Evolutionary conservation across 2,113 vertebrate genomes (phyloP), one percentile per base, ranked within the genome.

Genomic region (Elephas maximus): DNA sequence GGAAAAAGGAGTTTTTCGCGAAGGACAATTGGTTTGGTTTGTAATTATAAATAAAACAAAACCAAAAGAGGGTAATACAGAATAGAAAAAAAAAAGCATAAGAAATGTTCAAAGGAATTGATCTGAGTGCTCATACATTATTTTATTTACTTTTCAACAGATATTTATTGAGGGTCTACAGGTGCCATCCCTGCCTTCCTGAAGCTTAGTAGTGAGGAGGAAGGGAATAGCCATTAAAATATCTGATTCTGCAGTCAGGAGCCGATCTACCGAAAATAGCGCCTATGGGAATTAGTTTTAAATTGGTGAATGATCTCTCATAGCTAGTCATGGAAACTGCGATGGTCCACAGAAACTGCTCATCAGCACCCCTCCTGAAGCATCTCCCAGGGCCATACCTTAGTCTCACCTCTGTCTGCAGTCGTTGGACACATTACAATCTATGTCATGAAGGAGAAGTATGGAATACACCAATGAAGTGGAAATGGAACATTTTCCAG

Each of bases 401-500:
- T 57, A 57, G 53, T 57, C 15, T 1, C 53, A 17, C 11, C 53
- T 57, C 15, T 57, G 53, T 57, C 14, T 57, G 53, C 53, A 57
- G 60, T 62, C 60, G 23, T 62, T 23, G 21, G 60, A 62, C 60
- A 62, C n/a, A 73, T 73, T n/a, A 73, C 57, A 18, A 67, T 63
- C 11, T 45, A 15, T 41, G n/a, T 30, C 86, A 92, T 18, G 90
- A 96, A 98, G 94, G 92, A 97, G 98, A 97, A 97, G 94, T 96
- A 95, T 97, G 92, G 88, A 97, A 92, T 95, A 95, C 73, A 96
- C 91, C 95, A 95, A 91, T 88, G 95, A 98, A 96, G 93, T 98
- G 97, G 94, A 97, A 98, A 98, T 98, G 79, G 78, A 98, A 94
- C 96, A 90, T 98, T 98, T 98, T 98, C 97, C 95, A 98, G 97